These are phyloP conservation scores for Linepithema humile DNA, from an alignment of 1,140 invertebrate species.

Conservation along the genomic window DNA sequence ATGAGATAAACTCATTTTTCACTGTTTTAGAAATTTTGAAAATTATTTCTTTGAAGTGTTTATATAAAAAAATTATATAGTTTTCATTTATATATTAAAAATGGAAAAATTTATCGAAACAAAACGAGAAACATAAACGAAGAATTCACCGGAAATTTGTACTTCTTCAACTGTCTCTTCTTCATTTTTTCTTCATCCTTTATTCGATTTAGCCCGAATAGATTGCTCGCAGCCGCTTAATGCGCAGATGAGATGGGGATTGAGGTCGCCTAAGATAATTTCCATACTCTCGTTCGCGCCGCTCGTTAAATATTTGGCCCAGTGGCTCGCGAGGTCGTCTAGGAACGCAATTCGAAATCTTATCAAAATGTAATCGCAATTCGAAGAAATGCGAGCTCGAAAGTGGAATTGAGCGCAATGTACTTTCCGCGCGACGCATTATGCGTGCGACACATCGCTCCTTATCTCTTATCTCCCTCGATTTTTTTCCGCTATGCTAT, in stretches of 20 bases:
- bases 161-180: too few relatives aligned
- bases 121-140: too few relatives aligned
- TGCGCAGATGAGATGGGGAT: not conserved
- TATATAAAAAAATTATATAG: too few relatives aligned
- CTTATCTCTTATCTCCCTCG: constrained; percentile 43
- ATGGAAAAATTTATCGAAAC: too few relatives aligned
- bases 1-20: not conserved
- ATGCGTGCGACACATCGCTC: constrained; percentile 4
- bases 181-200: too few relatives aligned
- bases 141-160: too few relatives aligned
- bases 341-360: not conserved
- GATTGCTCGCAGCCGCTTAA: not conserved
- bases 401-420: not conserved
- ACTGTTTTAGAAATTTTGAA: too few relatives aligned
- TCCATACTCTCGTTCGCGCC: not conserved
- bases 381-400: not conserved
- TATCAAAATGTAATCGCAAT: constrained; percentile 15
- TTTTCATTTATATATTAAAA: too few relatives aligned
- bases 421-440: not conserved
- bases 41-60: too few relatives aligned
- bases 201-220: too few relatives aligned
- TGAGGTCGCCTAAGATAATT: constrained; percentile 1
- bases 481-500: not conserved
- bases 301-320: constrained; percentile 22
- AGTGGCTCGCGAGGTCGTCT: not conserved